Percentiles rank a stretch among this genome's conserved stretches.
Conservation (phyloP, 2,113 vertebrate genomes). For the Malurus melanocephalus region DNA sequence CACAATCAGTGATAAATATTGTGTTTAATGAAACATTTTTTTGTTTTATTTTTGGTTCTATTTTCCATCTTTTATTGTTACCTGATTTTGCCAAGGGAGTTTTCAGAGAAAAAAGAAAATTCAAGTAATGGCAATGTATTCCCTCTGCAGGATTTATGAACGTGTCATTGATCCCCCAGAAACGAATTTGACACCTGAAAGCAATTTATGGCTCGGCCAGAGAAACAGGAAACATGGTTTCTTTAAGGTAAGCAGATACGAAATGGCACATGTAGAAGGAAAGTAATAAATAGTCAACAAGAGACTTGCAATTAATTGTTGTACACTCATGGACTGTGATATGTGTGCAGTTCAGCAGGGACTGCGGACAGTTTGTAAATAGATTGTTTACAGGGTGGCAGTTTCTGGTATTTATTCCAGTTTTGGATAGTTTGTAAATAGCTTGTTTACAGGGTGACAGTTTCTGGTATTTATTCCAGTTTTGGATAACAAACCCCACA, state of each 20-base stretch:
- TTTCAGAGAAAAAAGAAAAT: background rate
- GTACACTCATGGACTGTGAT: background rate
- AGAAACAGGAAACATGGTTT: constrained; percentile 91
- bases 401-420: background rate
- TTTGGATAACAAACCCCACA: background rate
- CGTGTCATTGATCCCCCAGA: constrained; percentile 90
- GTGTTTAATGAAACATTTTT: fast-evolving
- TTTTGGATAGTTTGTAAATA: background rate
- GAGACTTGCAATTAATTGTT: background rate
- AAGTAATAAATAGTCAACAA: background rate
- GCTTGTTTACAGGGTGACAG: background rate
- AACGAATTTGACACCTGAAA: constrained; percentile 84
- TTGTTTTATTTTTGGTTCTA: background rate
- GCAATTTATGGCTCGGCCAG: constrained; percentile 92
- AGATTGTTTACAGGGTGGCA: background rate
- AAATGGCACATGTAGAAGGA: background rate
- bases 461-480: background rate
- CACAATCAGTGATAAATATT: background rate
- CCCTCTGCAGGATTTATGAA: constrained; percentile 89
- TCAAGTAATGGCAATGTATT: constrained; percentile 34
- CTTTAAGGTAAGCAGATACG: constrained; percentile 85
- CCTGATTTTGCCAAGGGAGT: background rate
- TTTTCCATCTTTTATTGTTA: background rate
- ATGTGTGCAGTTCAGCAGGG: background rate
- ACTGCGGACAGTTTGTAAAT: background rate